These are phyloP conservation scores for Eulemur macaco DNA, from an alignment of 2,113 vertebrate species.

Conservation along the genomic window DNA sequence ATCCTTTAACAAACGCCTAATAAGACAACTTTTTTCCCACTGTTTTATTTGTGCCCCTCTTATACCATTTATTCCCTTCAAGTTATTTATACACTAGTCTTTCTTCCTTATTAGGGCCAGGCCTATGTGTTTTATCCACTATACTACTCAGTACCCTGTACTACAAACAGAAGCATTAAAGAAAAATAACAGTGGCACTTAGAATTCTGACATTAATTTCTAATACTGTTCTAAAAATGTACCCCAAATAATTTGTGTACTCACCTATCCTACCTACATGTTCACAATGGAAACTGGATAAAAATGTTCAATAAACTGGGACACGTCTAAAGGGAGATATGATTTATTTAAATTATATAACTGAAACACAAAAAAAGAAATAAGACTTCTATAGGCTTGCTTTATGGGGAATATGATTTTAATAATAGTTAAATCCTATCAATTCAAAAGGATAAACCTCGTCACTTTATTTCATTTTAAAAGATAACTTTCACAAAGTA, in stretches of 20 bases:
- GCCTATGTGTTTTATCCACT: neutral
- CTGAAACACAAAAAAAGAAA: conserved; percentile 67
- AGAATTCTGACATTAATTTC: conserved; percentile 20
- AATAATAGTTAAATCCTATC: conserved; percentile 14
- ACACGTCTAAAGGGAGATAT: conserved; percentile 28
- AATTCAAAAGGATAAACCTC: conserved; percentile 60
- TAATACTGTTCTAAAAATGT: neutral
- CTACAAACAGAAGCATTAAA: neutral
- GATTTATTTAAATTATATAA: conserved; percentile 63
- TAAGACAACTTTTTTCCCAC: neutral
- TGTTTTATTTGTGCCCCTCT: neutral
- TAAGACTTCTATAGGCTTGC: conserved; percentile 65
- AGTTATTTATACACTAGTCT: neutral
- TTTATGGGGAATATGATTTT: conserved; percentile 54
- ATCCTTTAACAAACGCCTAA: neutral
- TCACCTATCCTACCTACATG: neutral
- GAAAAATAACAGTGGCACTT: neutral
- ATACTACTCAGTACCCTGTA: neutral
- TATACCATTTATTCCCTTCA: neutral
- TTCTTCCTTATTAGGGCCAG: neutral
- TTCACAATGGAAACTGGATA: conserved; percentile 9
- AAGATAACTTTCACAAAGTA: conserved; percentile 54
- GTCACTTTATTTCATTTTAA: conserved; percentile 56
- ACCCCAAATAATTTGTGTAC: conserved; percentile 32
- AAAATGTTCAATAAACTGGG: conserved; percentile 45